Percentiles rank a stretch among this genome's conserved stretches.
These are phyloP conservation scores for Pantherophis vulpinus DNA, from an alignment of 2,797 vertebrate species.

Conservation along the genomic window DNA sequence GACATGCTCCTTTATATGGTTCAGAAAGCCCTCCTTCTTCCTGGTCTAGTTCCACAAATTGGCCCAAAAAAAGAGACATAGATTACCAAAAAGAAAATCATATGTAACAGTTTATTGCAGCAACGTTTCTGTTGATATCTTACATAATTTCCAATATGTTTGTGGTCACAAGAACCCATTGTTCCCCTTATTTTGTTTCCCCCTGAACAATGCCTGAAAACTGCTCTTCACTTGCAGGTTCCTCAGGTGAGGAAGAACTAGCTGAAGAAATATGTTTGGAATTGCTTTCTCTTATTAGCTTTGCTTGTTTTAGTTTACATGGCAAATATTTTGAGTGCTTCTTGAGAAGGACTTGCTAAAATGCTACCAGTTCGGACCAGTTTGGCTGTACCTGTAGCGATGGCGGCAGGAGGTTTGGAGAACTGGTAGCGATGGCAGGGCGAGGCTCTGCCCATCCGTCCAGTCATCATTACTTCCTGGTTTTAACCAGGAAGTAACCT, in stretches of 20 bases:
- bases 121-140: background rate
- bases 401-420: no score
- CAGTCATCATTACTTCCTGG: no score
- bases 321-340: background rate
- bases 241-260: no score
- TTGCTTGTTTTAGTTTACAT: background rate
- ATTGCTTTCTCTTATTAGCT: background rate
- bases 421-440: no score
- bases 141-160: background rate
- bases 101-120: background rate
- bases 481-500: no score
- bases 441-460: no score
- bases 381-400: no score
- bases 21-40: background rate
- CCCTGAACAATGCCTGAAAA: background rate
- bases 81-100: background rate
- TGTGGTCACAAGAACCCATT: conserved; percentile 4
- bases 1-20: background rate
- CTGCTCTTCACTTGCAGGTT: background rate
- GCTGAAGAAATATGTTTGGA: background rate
- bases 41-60: background rate
- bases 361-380: no score
- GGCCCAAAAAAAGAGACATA: background rate
- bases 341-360: background rate
- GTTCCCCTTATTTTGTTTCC: background rate